A percentile compares a stretch with the other conserved stretches of the same genome.
These are phyloP conservation scores for Crypturellus undulatus DNA, from an alignment of 2,113 vertebrate species.

Conservation along the genomic window DNA sequence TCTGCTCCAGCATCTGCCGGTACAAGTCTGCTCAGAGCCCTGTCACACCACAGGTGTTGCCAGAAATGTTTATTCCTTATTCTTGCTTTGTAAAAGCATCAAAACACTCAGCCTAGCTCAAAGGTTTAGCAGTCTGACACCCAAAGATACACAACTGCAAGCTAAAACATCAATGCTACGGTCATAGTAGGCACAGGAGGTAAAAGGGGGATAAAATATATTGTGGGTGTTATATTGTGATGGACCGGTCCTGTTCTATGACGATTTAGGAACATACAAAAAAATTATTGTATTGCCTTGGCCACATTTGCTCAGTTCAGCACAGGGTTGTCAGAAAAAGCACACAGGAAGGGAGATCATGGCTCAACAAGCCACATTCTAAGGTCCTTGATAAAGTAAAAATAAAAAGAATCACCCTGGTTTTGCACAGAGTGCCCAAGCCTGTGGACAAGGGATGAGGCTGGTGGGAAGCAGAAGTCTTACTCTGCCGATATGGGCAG, in stretches of 20 bases:
- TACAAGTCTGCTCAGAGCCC: fast-evolving
- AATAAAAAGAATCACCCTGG: too few relatives aligned
- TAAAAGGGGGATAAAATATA: background rate
- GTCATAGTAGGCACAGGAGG: background rate
- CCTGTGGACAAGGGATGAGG: background rate
- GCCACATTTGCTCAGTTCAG: background rate
- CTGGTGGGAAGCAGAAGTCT: background rate
- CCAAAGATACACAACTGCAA: background rate
- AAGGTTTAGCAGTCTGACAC: background rate
- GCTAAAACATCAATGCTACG: background rate
- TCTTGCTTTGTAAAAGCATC: background rate
- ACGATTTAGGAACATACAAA: background rate
- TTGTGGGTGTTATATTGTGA: background rate
- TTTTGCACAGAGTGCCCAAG: background rate
- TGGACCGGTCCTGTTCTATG: background rate
- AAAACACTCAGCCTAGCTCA: background rate
- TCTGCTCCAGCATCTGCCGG: background rate
- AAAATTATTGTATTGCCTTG: background rate
- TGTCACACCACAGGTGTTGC: background rate
- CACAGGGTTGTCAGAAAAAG: background rate
- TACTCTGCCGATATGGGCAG: fast-evolving
- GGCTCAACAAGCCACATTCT: background rate
- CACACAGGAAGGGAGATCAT: fast-evolving
- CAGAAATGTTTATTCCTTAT: background rate
- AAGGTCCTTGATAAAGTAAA: background rate